These are phyloP conservation scores for Gouania willdenowi DNA, from an alignment of 2,797 vertebrate species.

Conservation along the genomic window DNA sequence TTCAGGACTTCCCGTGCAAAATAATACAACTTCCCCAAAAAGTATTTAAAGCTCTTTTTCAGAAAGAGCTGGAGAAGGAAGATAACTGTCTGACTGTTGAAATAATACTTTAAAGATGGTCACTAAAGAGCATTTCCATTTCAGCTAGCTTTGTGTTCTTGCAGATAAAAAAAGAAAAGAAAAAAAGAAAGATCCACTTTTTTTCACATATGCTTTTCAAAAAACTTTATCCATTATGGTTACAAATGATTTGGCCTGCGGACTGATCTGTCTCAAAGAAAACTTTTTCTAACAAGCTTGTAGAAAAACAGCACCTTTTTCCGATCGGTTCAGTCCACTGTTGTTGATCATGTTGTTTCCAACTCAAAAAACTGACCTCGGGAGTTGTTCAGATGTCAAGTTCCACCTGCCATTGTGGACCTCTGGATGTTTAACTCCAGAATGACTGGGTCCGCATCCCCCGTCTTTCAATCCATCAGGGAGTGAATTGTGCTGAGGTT, in stretches of 20 bases:
- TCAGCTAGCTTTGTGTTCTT: conserved; percentile 44
- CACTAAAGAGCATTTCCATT: conserved; percentile 62
- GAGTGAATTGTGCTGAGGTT: conserved; percentile 35
- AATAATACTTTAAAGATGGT: conserved; percentile 57
- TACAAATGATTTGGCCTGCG: conserved; percentile 21
- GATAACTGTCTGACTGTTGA: conserved; percentile 64
- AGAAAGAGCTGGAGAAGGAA: conserved; percentile 65
- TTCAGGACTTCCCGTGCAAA: conserved; percentile 58
- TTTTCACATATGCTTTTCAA: conserved; percentile 18
- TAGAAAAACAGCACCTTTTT: conserved; percentile 59
- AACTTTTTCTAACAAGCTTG: conserved; percentile 57
- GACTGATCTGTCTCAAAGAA: conserved; percentile 28
- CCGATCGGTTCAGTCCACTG: conserved; percentile 41
- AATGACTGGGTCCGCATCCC: conserved; percentile 25
- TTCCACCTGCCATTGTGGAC: conserved; percentile 43
- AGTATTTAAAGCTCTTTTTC: conserved; percentile 61
- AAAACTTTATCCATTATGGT: conserved; percentile 26
- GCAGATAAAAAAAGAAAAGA: conserved; percentile 25
- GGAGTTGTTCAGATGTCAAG: conserved; percentile 48
- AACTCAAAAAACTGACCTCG: conserved; percentile 52
- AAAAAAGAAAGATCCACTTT: conserved; percentile 27
- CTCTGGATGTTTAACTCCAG: conserved; percentile 52
- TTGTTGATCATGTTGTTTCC: conserved; percentile 30
- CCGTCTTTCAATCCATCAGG: conserved; percentile 29
- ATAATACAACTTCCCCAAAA: conserved; percentile 50